A percentile compares a stretch with the other conserved stretches of the same genome.
Evolutionary conservation across 2,888 invertebrate genomes (phyloP).

Genomic region (Phalera bucephala): DNA sequence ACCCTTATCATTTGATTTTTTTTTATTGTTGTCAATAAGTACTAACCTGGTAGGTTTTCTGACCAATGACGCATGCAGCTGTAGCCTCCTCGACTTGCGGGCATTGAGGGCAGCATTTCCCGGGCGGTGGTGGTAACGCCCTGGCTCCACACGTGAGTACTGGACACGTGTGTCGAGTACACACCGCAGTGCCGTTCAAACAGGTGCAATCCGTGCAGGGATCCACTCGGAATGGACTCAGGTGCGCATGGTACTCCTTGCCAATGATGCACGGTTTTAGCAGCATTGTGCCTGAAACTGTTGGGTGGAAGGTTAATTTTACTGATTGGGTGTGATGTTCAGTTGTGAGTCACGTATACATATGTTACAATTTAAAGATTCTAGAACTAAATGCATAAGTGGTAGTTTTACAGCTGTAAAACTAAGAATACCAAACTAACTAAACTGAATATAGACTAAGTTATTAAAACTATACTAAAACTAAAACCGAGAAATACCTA

Average conservation of each 20-base stretch:
- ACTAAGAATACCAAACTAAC: too few relatives aligned
- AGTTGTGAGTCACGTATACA: too few relatives aligned
- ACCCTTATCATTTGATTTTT: too few relatives aligned
- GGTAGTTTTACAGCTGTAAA: too few relatives aligned
- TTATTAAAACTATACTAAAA: too few relatives aligned
- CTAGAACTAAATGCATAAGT: too few relatives aligned
- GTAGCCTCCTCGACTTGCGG: slow-evolving; percentile 87
- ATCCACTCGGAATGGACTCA: slow-evolving; percentile 85
- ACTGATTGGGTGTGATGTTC: too few relatives aligned
- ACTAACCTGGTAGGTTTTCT: slow-evolving; percentile 88
- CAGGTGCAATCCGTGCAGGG: slow-evolving; percentile 94
- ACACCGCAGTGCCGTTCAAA: slow-evolving; percentile 90
- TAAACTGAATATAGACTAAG: too few relatives aligned
- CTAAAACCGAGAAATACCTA: too few relatives aligned
- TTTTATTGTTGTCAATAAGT: too few relatives aligned
- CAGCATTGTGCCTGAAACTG: slow-evolving; percentile 60
- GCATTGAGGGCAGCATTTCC: slow-evolving; percentile 91
- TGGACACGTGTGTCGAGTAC: slow-evolving; percentile 92
- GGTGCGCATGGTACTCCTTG: slow-evolving; percentile 85
- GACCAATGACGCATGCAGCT: slow-evolving; percentile 86
- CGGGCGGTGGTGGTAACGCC: slow-evolving; percentile 85
- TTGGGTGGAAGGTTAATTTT: background rate
- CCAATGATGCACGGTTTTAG: slow-evolving; percentile 87
- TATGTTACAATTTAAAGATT: too few relatives aligned
- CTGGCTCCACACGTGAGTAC: slow-evolving; percentile 93